Evolutionary conservation across 2,113 vertebrate genomes (phyloP), one percentile per base, ranked within the genome.

Genomic region (Ramphastos sulfuratus): DNA sequence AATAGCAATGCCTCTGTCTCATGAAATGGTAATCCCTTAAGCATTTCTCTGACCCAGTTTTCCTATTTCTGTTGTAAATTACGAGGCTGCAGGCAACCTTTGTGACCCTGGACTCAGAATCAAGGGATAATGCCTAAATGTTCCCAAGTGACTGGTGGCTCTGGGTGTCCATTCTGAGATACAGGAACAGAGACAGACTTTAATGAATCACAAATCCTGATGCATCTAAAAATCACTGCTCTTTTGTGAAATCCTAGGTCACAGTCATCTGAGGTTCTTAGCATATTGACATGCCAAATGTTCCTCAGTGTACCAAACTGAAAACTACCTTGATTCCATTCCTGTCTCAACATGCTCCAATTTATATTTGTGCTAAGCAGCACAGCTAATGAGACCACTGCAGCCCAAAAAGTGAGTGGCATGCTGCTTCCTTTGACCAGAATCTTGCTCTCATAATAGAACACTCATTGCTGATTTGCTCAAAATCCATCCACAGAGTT

Each of bases 11-110:
- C 48, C 55, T 90, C 39, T 48, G 59, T 55, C 55, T 66, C 81
- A 82, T 55, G 54, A 61, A 87, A 82, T 0, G 0, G 42, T 79
- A 91, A 96, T 63, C 71, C 63, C 64, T 85, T 79, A 70, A 87
- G 78, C 64, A 61, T 79, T 84, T 92, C 78, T 87, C 50, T 89
- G 82, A 94, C 84, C 58, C 46, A 76, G 42, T 77, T 92, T 95
- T 92, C 74, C 55, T 56, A 10, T 82, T 93, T 85, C 56, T 75
- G n/a, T 54, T 77, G 60, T 70, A 74, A 85, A 87, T 85, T 89
- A 70, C 24, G 16, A 92, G 60, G 35, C 71, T 59, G 75, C 59
- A 84, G 69, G 64, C 71, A 84, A 82, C 50, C 55, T 87, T 74
- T 89, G 35, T 61, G 86, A 93, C 63, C 44, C 55, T 46, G 15